These are phyloP conservation scores for Charaxes varanes DNA, from an alignment of 1,140 invertebrate genomes.

Conservation along the genomic window DNA sequence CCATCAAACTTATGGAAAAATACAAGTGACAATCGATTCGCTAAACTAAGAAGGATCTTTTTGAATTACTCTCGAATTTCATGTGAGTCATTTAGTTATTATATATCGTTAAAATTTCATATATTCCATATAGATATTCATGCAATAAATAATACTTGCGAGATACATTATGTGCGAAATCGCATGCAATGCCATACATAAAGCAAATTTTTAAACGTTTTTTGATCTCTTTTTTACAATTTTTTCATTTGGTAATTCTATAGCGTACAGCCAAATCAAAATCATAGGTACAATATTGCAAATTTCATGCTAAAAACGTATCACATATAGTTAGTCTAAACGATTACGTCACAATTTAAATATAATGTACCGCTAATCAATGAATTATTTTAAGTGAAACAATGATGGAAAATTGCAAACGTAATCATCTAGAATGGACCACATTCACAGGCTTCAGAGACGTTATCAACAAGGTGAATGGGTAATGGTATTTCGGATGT, in stretches of 20 bases:
- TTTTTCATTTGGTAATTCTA: slow-evolving; percentile 1
- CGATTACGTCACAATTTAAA: slow-evolving; percentile 17
- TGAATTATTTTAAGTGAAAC: slow-evolving; percentile 5
- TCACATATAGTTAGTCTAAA: slow-evolving; percentile 7
- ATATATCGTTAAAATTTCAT: not conserved
- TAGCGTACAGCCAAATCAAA: slow-evolving; percentile 13
- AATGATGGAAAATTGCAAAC: slow-evolving; percentile 4
- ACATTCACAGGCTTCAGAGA: slow-evolving; percentile 57
- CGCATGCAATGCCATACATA: slow-evolving; percentile 28
- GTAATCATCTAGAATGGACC: slow-evolving; percentile 51
- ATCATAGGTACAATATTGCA: slow-evolving; percentile 6
- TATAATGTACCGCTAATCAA: too few species aligned
- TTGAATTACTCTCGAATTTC: slow-evolving; percentile 1
- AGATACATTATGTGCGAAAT: slow-evolving; percentile 10
- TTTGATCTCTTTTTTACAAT: not conserved
- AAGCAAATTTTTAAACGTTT: slow-evolving; percentile 20
- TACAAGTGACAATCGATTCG: too few species aligned
- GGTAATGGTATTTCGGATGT: slow-evolving; percentile 56
- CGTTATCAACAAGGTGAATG: slow-evolving; percentile 49
- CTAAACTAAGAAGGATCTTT: slow-evolving; percentile 1
- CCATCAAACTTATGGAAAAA: slow-evolving; percentile 6
- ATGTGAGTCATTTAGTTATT: slow-evolving; percentile 8
- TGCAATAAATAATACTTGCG: slow-evolving; percentile 4
- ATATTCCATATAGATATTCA: slow-evolving; percentile 2
- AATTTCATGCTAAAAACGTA: slow-evolving; percentile 18